Conservation (phyloP, 2,888 invertebrate species). For the Achlya flavicornis region DNA sequence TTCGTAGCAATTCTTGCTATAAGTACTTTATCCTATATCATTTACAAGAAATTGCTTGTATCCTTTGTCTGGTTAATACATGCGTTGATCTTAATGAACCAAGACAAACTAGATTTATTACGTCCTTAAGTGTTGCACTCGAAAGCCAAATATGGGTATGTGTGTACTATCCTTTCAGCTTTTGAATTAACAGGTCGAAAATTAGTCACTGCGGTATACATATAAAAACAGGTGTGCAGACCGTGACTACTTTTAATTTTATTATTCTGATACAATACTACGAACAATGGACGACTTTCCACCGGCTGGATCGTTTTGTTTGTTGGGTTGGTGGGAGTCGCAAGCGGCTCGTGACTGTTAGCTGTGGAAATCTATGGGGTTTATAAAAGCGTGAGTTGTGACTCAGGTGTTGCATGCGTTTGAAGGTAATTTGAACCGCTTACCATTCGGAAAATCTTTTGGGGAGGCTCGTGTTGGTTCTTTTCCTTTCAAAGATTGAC, state of each 20-base stretch:
- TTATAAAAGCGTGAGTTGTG: too few relatives aligned
- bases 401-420: too few relatives aligned
- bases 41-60: conserved; percentile 38
- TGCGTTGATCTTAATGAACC: neutral
- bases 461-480: too few relatives aligned
- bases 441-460: too few relatives aligned
- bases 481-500: too few relatives aligned
- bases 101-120: neutral
- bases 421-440: too few relatives aligned
- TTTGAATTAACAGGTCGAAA: neutral
- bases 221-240: neutral
- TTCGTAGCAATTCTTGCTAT: conserved; percentile 34
- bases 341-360: too few relatives aligned
- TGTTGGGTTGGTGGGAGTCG: neutral
- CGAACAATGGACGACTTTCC: neutral
- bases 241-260: neutral
- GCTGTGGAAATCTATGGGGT: too few relatives aligned
- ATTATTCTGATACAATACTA: neutral
- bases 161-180: neutral
- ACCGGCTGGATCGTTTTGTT: neutral
- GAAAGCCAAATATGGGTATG: neutral
- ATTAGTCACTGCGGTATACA: neutral
- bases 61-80: conserved; percentile 30
- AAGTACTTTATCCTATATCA: conserved; percentile 26
- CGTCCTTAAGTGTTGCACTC: too few relatives aligned